Evolutionary conservation across 2,113 vertebrate species (phyloP).

Genomic region (Ammospiza nelsoni): DNA sequence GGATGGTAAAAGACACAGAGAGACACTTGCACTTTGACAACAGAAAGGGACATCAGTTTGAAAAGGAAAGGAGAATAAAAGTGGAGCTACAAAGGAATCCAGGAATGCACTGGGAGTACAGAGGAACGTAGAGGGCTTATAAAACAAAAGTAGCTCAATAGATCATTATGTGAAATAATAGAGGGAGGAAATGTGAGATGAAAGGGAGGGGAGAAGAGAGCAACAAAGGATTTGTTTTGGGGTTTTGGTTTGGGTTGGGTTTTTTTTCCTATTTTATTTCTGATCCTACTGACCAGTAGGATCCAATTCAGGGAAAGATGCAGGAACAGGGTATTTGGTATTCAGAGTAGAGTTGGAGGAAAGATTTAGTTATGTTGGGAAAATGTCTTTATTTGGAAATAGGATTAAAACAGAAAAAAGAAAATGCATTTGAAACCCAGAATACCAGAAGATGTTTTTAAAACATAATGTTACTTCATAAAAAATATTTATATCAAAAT

Average conservation of each 20-base stretch:
- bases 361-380: not conserved
- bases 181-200: not conserved
- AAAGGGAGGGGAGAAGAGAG: not conserved
- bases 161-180: not conserved
- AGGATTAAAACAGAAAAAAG: not conserved
- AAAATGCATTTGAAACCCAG: not conserved
- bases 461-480: not conserved
- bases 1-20: not conserved
- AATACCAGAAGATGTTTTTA: not conserved
- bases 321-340: not conserved
- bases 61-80: not conserved
- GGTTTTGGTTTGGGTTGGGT: rapidly evolving
- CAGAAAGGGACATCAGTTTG: not conserved
- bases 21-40: not conserved
- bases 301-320: not conserved
- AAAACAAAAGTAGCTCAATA: not conserved
- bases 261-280: not conserved
- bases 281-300: not conserved
- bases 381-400: not conserved
- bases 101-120: not conserved
- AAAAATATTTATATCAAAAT: not conserved
- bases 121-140: not conserved
- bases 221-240: not conserved
- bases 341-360: not conserved
- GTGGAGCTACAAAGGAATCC: not conserved